Percentiles rank a stretch among this genome's conserved stretches.
Conservation (phyloP, 2,113 vertebrate genomes). For the Silurus glanis region DNA sequence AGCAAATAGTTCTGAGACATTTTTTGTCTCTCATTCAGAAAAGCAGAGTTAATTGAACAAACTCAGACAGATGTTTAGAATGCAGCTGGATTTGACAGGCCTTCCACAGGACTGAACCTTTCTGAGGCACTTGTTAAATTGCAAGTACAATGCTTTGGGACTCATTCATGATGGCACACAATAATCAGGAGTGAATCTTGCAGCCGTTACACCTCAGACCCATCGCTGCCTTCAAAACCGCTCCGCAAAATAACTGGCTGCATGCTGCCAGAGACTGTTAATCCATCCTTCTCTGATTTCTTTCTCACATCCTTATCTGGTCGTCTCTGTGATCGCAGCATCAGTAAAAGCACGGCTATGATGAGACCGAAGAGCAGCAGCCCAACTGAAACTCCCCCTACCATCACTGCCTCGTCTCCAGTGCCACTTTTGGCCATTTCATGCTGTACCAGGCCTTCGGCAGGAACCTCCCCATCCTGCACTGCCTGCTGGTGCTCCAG, state of each 20-base stretch:
- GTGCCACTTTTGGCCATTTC: slow-evolving; percentile 62
- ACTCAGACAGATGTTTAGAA: not conserved
- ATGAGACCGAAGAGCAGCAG: slow-evolving; percentile 77
- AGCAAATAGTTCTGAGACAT: not conserved
- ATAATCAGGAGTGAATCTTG: not conserved
- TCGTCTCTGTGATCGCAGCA: slow-evolving; percentile 69
- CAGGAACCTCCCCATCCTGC: slow-evolving; percentile 58
- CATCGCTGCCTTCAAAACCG: slow-evolving; percentile 74
- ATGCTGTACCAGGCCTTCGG: slow-evolving; percentile 65
- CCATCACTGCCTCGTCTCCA: slow-evolving; percentile 66
- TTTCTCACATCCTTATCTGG: slow-evolving; percentile 67
- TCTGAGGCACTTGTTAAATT: slow-evolving; percentile 60
- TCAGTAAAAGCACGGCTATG: slow-evolving; percentile 57
- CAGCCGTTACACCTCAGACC: slow-evolving; percentile 86
- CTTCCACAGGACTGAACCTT: slow-evolving; percentile 43
- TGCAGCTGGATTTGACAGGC: not conserved
- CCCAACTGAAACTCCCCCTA: slow-evolving; percentile 71
- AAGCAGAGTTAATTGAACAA: not conserved
- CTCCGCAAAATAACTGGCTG: slow-evolving; percentile 79
- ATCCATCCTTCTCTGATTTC: not conserved
- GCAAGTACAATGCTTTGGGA: slow-evolving; percentile 22
- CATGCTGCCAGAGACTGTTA: slow-evolving; percentile 62
- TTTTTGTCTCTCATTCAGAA: not conserved
- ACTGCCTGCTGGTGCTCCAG: slow-evolving; percentile 73
- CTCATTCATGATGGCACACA: not conserved